phyloP scores from a whole-genome alignment of 2,113 vertebrate species.

The Sceloporus undulatus region DNA sequence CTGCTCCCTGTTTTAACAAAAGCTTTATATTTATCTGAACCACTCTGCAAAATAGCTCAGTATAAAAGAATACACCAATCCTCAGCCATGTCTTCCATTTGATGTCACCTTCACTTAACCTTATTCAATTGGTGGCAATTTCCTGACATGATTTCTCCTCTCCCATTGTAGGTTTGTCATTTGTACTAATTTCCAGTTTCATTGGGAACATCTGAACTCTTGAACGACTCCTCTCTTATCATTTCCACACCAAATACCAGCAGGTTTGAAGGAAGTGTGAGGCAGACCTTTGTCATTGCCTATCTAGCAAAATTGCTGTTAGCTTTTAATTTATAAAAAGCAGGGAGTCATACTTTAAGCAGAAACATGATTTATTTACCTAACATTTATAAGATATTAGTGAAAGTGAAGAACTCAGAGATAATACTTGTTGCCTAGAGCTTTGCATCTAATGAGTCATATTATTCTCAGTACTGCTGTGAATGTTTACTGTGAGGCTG shows the following conservation, averaged over 20 bases:
- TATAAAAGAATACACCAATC: constrained; percentile 30
- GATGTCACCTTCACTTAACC: constrained; percentile 52
- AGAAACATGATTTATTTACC: constrained; percentile 37
- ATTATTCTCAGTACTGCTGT: constrained; percentile 25
- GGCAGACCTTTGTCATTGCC: background rate
- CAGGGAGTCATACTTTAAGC: constrained; percentile 47
- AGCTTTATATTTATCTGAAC: constrained; percentile 57
- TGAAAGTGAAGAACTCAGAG: constrained; percentile 46
- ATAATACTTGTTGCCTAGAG: constrained; percentile 17
- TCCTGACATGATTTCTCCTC: constrained; percentile 39
- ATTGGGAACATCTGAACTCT: constrained; percentile 47
- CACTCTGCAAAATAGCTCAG: constrained; percentile 42
- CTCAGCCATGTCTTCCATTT: constrained; percentile 51
- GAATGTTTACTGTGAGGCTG: background rate
- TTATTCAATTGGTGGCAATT: constrained; percentile 35
- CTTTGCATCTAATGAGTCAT: constrained; percentile 41
- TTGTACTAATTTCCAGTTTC: constrained; percentile 53
- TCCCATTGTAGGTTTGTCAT: constrained; percentile 43
- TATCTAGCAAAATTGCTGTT: constrained; percentile 44
- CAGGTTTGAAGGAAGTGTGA: constrained; percentile 50
- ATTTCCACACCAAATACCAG: constrained; percentile 54
- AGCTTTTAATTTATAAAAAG: constrained; percentile 47
- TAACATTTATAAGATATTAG: constrained; percentile 46
- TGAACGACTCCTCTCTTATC: constrained; percentile 60
- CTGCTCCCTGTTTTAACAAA: constrained; percentile 23